Evolutionary conservation across 2,888 invertebrate genomes (phyloP), one percentile per base, ranked within the genome.

Genomic region (Coelopa pilipes): DNA sequence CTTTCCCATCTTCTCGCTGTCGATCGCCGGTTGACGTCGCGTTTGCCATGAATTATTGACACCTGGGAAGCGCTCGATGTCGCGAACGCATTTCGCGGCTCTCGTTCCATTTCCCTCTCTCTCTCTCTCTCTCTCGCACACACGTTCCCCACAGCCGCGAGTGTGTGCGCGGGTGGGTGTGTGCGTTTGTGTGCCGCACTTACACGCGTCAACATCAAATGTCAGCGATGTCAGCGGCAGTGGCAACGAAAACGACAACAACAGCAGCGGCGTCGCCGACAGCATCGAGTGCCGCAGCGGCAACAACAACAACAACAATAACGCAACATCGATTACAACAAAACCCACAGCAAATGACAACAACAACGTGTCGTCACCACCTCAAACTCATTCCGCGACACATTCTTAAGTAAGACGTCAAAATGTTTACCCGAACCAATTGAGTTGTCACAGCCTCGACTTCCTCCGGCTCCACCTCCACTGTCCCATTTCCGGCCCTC

Each of bases 391-490:
- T 68, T 59, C 24, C 72, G 65, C 67, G 47, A 74, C 66, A 74
- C 34, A 77, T 77, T 80, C 73, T 78, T 76, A 82, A 80, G 79
- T 78, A 81, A 82, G 80, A 78, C 82, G 81, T 83, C 82, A 82
- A 83, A 81, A 82, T 84, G 81, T 84, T 83, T 84, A 80, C 80
- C 66, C 21, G 50, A 50, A 45, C 50, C 13, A 55, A 57, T 34
- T 45, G 67, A 45, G 46, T 15, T 24, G 24, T 13, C 34, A 57
- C 55, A 69, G 57, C 19, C 34, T 15, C 49, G 24, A 5, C 34
- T 34, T 34, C 34, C 34, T 34, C 34, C 34, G n/a, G n/a, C n/a
- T 34, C 7, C 34, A 4, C 7, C 34, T 34, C 34, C 34, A 34
- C n/a, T 13, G 15, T 15, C 21, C 19, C 67, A 15, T 49, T 10